A percentile compares a stretch with the other conserved stretches of the same genome.
Conservation (phyloP, 2,113 vertebrate species). For the Mesitornis unicolor region DNA sequence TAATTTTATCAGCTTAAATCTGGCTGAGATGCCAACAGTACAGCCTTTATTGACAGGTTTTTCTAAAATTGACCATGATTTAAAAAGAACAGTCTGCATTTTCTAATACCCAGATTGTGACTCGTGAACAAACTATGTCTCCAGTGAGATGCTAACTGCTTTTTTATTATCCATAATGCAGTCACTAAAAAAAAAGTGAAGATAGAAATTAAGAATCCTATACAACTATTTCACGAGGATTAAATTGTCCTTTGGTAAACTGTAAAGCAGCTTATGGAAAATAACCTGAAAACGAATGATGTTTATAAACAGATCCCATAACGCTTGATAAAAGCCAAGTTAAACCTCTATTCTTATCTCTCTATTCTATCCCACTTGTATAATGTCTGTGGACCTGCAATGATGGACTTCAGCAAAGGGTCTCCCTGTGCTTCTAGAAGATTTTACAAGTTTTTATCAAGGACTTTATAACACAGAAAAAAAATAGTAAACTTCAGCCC, state of each 20-base stretch:
- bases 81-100: neutral
- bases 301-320: neutral
- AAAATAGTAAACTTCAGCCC: neutral
- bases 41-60: neutral
- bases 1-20: neutral
- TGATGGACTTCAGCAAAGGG: neutral
- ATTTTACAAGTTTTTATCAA: neutral
- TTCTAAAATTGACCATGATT: fast-evolving
- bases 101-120: neutral
- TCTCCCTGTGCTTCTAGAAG: neutral
- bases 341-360: neutral
- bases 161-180: neutral
- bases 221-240: neutral
- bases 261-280: neutral
- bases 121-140: neutral
- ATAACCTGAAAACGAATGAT: neutral
- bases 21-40: neutral
- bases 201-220: neutral
- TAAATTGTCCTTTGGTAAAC: neutral
- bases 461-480: neutral
- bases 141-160: neutral
- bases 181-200: neutral
- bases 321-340: neutral
- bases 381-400: neutral
- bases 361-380: neutral